Evolutionary conservation across 2,888 invertebrate genomes (phyloP).

Genomic region (Trachelus iudaicus): DNA sequence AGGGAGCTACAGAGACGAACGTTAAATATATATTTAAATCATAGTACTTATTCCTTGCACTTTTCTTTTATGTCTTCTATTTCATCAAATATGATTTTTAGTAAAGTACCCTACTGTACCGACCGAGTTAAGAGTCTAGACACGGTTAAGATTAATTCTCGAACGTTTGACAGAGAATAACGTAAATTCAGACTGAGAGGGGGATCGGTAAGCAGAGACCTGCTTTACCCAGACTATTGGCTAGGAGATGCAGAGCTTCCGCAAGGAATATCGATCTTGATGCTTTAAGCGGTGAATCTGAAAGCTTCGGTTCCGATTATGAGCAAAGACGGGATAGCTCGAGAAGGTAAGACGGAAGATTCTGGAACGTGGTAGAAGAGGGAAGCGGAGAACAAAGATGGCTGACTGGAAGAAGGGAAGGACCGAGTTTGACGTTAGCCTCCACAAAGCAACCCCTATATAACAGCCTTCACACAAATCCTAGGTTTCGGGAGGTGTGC

Average conservation of each 20-base stretch:
- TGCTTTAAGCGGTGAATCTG: slow-evolving; percentile 16
- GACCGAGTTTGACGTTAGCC: slow-evolving; percentile 16
- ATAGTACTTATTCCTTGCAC: not conserved
- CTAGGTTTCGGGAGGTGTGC: slow-evolving; percentile 28
- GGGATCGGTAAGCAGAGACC: not conserved
- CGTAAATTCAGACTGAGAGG: not conserved
- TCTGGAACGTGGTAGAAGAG: not conserved
- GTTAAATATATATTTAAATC: not conserved
- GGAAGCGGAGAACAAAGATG: not conserved
- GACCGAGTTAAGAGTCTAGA: not conserved
- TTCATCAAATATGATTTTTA: not conserved
- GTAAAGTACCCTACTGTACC: not conserved
- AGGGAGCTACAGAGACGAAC: not conserved
- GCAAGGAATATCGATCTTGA: not conserved
- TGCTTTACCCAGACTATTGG: not conserved
- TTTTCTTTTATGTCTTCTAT: not conserved
- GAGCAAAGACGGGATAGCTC: not conserved
- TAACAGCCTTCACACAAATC: slow-evolving; percentile 24
- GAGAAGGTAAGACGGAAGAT: slow-evolving; percentile 1
- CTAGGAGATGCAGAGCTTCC: not conserved
- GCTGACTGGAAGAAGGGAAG: not conserved
- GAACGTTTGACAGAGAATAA: not conserved
- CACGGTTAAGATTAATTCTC: not conserved
- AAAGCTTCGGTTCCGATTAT: slow-evolving; percentile 15
- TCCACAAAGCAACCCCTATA: slow-evolving; percentile 26